phyloP scores from a whole-genome alignment of 2,888 invertebrate species.

The Stenodema calcarata region DNA sequence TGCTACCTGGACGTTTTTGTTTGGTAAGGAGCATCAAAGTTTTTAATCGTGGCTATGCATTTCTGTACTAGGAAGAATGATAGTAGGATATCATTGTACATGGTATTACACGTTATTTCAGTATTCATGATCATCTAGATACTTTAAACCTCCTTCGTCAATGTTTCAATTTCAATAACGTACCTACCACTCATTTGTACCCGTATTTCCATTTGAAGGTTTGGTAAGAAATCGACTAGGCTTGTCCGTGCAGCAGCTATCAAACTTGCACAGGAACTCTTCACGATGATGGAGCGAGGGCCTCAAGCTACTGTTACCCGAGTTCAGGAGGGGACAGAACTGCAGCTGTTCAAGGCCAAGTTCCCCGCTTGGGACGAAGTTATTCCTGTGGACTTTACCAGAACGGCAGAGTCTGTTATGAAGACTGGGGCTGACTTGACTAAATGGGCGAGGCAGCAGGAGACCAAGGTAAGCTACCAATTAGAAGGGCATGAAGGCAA shows the following conservation, averaged over 20 bases:
- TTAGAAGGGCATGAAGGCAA: too few relatives aligned
- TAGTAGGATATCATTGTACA: too few relatives aligned
- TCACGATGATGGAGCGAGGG: constrained; percentile 91
- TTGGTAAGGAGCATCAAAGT: constrained; percentile 78
- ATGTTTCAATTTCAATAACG: too few relatives aligned
- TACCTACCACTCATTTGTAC: too few relatives aligned
- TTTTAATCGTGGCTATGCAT: too few relatives aligned
- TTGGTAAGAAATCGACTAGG: constrained; percentile 96
- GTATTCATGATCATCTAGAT: too few relatives aligned
- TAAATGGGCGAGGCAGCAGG: constrained; percentile 87
- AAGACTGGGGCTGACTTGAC: constrained; percentile 95
- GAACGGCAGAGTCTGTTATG: constrained; percentile 96
- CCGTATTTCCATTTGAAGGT: constrained; percentile 70
- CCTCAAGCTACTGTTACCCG: constrained; percentile 86
- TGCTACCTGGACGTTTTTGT: constrained; percentile 93
- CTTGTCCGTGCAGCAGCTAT: constrained; percentile 94
- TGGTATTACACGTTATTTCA: too few relatives aligned
- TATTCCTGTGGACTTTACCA: constrained; percentile 97
- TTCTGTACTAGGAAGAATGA: too few relatives aligned
- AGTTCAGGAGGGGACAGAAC: constrained; percentile 90
- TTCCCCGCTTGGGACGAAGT: constrained; percentile 99
- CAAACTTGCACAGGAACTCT: constrained; percentile 94
- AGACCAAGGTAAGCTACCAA: constrained; percentile 77
- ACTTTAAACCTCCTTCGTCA: too few relatives aligned
- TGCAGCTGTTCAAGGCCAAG: constrained; percentile 93